Percentiles rank a stretch among this genome's conserved stretches.
These are phyloP conservation scores for Galaxias olidus DNA, from an alignment of 2,797 vertebrate genomes.

Conservation along the genomic window DNA sequence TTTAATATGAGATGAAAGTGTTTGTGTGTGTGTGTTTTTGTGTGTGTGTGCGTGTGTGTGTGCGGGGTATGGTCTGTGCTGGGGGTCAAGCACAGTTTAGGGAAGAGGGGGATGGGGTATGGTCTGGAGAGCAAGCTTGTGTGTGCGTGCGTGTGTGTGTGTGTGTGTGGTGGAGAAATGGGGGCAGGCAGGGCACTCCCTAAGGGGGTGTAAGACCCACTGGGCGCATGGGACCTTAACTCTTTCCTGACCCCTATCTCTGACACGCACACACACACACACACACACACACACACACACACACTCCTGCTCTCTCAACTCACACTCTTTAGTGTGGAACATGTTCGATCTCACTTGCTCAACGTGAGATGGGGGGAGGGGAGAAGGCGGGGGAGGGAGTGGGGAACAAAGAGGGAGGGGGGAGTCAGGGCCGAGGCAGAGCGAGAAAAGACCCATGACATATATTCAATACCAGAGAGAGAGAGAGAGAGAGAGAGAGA, in stretches of 20 bases:
- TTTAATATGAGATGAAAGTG: slow-evolving; percentile 35
- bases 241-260: not conserved
- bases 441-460: no score
- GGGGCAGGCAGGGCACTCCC: no score
- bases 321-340: no score
- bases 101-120: not conserved
- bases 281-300: no score
- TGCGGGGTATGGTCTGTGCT: slow-evolving; percentile 9
- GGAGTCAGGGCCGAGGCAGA: not conserved
- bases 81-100: slow-evolving; percentile 26
- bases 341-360: no score
- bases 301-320: no score
- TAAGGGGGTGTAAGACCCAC: slow-evolving; percentile 2
- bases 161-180: not conserved
- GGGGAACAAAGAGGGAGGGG: not conserved
- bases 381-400: not conserved
- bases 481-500: not conserved
- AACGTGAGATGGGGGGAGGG: not conserved
- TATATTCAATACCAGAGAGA: not conserved
- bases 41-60: slow-evolving; percentile 12
- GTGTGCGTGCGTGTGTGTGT: slow-evolving; percentile 2
- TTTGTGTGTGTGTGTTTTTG: slow-evolving; percentile 20
- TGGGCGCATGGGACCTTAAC: not conserved
- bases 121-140: not conserved
- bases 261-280: not conserved